Evolutionary conservation across 2,113 vertebrate genomes (phyloP).

Genomic region (Pituophis catenifer): DNA sequence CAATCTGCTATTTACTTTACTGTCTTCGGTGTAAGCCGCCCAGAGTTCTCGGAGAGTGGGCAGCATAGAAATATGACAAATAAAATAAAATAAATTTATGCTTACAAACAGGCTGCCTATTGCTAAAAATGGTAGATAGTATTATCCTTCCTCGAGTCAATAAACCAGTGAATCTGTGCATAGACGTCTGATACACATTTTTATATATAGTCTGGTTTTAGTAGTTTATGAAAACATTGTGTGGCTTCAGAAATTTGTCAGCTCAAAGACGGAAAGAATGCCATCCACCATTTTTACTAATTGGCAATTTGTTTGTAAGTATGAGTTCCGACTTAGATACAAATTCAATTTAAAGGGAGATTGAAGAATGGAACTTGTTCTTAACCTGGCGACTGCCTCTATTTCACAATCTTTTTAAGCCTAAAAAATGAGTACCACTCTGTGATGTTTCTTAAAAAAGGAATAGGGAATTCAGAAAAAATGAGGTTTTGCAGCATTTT

Average conservation of each 20-base stretch:
- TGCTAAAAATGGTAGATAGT: neutral
- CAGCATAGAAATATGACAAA: too few relatives aligned
- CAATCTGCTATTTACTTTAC: too few relatives aligned
- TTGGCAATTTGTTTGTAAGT: neutral
- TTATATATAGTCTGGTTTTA: neutral
- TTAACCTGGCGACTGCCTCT: neutral
- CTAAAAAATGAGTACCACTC: constrained; percentile 19
- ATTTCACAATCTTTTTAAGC: neutral
- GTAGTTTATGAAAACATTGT: neutral
- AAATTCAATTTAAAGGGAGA: neutral
- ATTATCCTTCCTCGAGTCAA: neutral
- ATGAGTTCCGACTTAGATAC: neutral
- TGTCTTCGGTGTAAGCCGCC: too few relatives aligned
- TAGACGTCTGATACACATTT: neutral
- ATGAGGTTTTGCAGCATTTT: neutral
- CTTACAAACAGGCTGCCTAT: neutral
- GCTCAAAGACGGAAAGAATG: neutral
- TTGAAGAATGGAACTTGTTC: neutral
- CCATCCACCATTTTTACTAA: neutral
- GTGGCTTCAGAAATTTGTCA: neutral
- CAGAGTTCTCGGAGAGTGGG: too few relatives aligned
- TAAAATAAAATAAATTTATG: neutral
- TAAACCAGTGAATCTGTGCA: neutral
- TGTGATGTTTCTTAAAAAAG: neutral
- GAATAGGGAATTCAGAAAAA: neutral